Base-by-base conservation (phyloP, 2,113 vertebrate genomes). In the Lathamus discolor region DNA sequence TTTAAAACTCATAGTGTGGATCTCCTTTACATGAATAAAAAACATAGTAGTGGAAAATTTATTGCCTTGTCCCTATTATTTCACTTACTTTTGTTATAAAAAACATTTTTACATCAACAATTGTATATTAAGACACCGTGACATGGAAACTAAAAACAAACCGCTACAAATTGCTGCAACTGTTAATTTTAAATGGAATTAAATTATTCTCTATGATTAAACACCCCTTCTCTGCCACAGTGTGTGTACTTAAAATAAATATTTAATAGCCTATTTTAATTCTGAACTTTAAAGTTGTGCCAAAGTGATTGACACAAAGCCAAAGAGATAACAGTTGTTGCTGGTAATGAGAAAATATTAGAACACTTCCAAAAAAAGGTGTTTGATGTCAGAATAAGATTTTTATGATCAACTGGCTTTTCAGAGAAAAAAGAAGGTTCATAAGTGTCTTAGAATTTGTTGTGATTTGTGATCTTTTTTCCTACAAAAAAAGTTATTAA, bases 91-190 rank as follows among this genome's bases (percentile, higher is more conserved):
- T 88, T 79, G 18, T 62, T 86, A 93, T 68, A 24, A 89, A 88
- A 93, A 37, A 4, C 0, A 8, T 62, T 95, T 91, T 96, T 73
- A 59, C 2, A 69, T 79, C 73, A 91, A 77, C n/a, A 87, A 73
- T 54, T 68, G 7, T 63, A 37, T 70, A 67, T 81, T 92, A 92
- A 96, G 25, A 17, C 51, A 74, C 63, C 33, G 17, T 91, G 77
- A 81, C 70, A 85, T 24, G 7, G 8, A 66, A 86, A 95, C 93
- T 92, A 93, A 96, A 91, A 94, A 54, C n/a, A 14, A 94, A 92
- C 87, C 44, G 41, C 54, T 80, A 49, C 31, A 37, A 91, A 91
- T 48, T 80, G 28, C 43, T 83, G 27, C 25, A 81, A 29, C 25
- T 76, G 10, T 52, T 91, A 11, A 31, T 92, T 95, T 93, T 24